Percentiles rank a stretch among this genome's conserved stretches.
Conservation (phyloP, 2,888 invertebrate genomes). For the Lycocerus yunnanus region DNA sequence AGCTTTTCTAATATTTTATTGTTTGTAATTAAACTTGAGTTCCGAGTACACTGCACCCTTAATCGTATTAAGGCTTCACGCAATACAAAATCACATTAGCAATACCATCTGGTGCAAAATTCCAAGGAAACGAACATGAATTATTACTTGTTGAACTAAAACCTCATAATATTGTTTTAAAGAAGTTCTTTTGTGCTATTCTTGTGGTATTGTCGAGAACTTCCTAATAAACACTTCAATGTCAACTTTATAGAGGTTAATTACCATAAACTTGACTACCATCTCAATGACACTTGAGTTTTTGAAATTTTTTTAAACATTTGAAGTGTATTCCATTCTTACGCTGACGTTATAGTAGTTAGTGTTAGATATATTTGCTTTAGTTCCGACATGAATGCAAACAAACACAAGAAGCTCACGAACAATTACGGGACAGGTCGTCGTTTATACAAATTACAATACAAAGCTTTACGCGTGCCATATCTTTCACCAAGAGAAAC, state of each 20-base stretch:
- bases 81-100: too few species aligned
- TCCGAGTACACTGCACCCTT: too few species aligned
- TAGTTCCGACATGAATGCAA: constrained; percentile 8
- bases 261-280: not conserved
- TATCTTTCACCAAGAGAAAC: constrained; percentile 5
- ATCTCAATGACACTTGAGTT: not conserved
- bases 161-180: not conserved
- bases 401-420: not conserved
- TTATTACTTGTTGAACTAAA: too few species aligned
- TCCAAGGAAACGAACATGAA: too few species aligned
- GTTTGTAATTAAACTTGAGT: too few species aligned
- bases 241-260: not conserved
- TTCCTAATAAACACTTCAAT: not conserved
- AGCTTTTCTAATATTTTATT: too few species aligned
- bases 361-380: not conserved
- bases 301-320: not conserved
- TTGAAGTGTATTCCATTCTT: not conserved
- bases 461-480: constrained; percentile 14
- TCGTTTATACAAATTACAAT: constrained; percentile 19
- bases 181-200: not conserved
- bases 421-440: constrained; percentile 10
- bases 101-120: too few species aligned
- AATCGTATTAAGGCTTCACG: too few species aligned
- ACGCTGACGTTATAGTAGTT: not conserved
- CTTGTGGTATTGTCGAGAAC: not conserved